These are phyloP conservation scores for Scelioninae gen. 2 DNA, from an alignment of 2,888 invertebrate genomes.

Conservation along the genomic window DNA sequence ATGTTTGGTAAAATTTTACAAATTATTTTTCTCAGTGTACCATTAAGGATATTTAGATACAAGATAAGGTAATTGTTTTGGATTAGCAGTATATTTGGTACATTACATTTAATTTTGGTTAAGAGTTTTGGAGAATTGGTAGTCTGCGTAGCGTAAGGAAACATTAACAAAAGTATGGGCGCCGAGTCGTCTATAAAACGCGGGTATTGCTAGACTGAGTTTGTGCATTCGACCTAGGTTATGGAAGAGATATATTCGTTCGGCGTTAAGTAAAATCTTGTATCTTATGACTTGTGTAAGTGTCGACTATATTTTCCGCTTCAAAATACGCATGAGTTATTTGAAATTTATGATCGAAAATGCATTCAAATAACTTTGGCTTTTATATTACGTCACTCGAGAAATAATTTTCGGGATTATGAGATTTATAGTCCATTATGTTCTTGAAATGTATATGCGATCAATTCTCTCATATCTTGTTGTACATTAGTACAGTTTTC, in stretches of 20 bases:
- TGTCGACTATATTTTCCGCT: slow-evolving; percentile 31
- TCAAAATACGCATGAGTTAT: slow-evolving; percentile 21
- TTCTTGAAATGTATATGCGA: not conserved
- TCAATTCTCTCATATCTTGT: no score
- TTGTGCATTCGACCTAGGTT: slow-evolving; percentile 41
- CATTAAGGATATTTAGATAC: no score
- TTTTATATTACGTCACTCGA: slow-evolving; percentile 5
- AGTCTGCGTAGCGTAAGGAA: slow-evolving; percentile 43
- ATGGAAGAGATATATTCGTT: slow-evolving; percentile 39
- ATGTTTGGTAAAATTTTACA: no score
- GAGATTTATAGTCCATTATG: not conserved
- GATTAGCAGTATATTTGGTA: slow-evolving; percentile 28
- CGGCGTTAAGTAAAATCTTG: slow-evolving; percentile 45
- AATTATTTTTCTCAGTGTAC: no score
- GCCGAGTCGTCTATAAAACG: slow-evolving; percentile 41
- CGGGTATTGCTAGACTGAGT: slow-evolving; percentile 45
- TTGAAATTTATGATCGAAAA: slow-evolving; percentile 25
- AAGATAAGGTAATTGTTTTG: no score
- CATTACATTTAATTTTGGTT: no score
- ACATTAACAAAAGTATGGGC: slow-evolving; percentile 50
- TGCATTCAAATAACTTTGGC: slow-evolving; percentile 19
- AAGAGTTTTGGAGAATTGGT: no score
- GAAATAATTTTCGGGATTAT: slow-evolving; percentile 12
- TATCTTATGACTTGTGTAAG: slow-evolving; percentile 35
- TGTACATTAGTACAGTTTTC: no score